These are phyloP conservation scores for Anolis sagrei DNA, from an alignment of 2,113 vertebrate species.

Conservation along the genomic window DNA sequence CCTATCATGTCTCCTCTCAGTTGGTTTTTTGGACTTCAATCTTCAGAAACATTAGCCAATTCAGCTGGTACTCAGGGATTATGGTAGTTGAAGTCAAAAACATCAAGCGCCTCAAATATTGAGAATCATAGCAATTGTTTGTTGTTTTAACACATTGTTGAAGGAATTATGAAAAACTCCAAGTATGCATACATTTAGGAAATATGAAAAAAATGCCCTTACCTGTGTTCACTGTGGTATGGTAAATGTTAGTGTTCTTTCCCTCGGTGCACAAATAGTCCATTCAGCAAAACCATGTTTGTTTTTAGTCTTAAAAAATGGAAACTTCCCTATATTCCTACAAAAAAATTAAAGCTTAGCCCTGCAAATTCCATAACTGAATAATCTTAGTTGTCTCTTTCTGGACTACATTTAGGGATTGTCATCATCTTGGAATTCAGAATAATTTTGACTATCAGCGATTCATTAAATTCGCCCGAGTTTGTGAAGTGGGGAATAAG, in stretches of 20 bases:
- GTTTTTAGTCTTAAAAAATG: not conserved
- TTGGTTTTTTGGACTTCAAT: too few relatives aligned
- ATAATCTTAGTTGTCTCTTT: constrained; percentile 32
- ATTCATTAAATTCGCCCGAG: constrained; percentile 88
- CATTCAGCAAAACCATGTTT: not conserved
- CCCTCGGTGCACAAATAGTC: not conserved
- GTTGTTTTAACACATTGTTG: too few relatives aligned
- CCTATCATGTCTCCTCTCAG: too few relatives aligned
- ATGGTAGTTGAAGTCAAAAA: too few relatives aligned
- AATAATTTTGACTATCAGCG: constrained; percentile 94
- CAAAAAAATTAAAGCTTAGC: not conserved
- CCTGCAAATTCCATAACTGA: constrained; percentile 23
- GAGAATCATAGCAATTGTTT: too few relatives aligned
- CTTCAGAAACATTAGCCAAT: too few relatives aligned
- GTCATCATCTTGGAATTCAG: constrained; percentile 92
- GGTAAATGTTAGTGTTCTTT: not conserved
- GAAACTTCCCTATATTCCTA: not conserved
- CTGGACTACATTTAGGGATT: constrained; percentile 84
- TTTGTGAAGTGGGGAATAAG: constrained; percentile 82
- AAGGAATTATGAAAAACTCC: too few relatives aligned
- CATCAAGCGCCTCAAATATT: too few relatives aligned
- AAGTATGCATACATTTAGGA: not conserved
- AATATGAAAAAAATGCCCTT: not conserved
- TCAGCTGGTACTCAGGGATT: too few relatives aligned
- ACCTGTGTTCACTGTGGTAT: not conserved